These are phyloP conservation scores for Trichomalopsis sarcophagae DNA, from an alignment of 1,140 invertebrate species.

Conservation along the genomic window DNA sequence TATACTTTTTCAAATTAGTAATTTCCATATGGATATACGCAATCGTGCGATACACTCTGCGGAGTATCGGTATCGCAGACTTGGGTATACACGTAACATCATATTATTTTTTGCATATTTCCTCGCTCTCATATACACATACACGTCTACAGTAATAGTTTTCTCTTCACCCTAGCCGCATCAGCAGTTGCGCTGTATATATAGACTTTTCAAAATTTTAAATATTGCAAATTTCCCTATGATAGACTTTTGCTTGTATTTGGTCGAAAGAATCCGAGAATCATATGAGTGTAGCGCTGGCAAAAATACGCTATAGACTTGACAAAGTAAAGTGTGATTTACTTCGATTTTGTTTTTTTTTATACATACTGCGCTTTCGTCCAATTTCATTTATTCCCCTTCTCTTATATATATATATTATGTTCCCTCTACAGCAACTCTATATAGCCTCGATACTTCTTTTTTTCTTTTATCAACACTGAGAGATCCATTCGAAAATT, in stretches of 20 bases:
- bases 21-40: background rate
- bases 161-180: background rate
- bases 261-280: background rate
- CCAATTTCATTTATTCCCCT: background rate
- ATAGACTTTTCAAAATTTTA: background rate
- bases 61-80: constrained; percentile 5
- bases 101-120: background rate
- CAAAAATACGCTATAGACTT: constrained; percentile 1
- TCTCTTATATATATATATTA: background rate
- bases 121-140: background rate
- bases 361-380: background rate
- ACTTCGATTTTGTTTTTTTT: background rate
- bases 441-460: background rate
- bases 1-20: background rate
- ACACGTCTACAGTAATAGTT: constrained; percentile 7
- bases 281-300: background rate
- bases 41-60: background rate
- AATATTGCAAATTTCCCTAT: constrained; percentile 20
- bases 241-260: background rate
- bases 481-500: constrained; percentile 28
- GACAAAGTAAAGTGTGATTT: constrained; percentile 19
- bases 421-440: background rate
- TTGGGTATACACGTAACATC: constrained; percentile 1
- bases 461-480: constrained; percentile 3
- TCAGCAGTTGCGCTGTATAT: background rate